Conservation (phyloP, 2,797 vertebrate genomes). For the Notoglanidium macrostoma region DNA sequence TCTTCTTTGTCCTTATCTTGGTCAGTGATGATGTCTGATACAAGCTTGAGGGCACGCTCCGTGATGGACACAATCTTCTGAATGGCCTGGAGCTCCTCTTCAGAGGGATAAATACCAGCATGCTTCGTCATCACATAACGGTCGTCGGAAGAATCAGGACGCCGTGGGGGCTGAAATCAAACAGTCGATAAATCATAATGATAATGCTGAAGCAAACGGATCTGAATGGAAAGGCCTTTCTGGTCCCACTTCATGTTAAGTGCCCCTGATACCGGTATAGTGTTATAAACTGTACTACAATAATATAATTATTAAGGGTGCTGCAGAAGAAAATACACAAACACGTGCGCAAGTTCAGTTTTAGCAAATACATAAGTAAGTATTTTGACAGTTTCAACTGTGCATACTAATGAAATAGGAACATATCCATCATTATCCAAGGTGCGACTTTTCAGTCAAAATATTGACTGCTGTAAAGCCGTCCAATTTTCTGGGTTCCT, state of each 20-base stretch:
- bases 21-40: constrained; percentile 92
- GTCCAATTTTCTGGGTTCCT: too few species aligned
- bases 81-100: constrained; percentile 94
- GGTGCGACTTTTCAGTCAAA: not conserved
- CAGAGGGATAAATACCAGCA: constrained; percentile 94
- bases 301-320: not conserved
- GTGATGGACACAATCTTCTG: constrained; percentile 98
- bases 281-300: not conserved
- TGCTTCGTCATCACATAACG: constrained; percentile 98
- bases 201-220: not conserved
- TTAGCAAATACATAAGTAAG: not conserved
- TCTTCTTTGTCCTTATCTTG: constrained; percentile 85
- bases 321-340: not conserved
- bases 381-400: not conserved
- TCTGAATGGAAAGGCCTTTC: not conserved
- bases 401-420: too few species aligned
- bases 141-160: constrained; percentile 96
- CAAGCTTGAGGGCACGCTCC: constrained; percentile 93
- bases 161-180: constrained; percentile 83
- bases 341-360: not conserved
- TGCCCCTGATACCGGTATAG: not conserved
- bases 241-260: not conserved
- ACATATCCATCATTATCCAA: not conserved
- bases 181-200: not conserved
- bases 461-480: not conserved